Base-by-base conservation (phyloP, 2,113 vertebrate species). In the Bubo bubo region DNA sequence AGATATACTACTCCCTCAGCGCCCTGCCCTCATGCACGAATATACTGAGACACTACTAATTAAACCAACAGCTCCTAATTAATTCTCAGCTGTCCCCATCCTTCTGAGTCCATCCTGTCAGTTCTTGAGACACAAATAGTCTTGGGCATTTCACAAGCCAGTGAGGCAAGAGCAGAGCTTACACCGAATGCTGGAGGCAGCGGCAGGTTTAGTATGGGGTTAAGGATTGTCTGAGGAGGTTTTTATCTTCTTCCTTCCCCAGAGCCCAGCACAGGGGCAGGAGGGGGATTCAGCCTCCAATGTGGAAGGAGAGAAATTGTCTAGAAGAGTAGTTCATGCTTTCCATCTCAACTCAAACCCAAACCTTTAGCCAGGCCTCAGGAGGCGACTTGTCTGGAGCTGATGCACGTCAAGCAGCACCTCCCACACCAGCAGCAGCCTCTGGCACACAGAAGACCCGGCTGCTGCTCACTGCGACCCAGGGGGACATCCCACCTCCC, bases 1-100 rank as follows among this genome's bases (percentile, higher is more conserved):
- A 74, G 62, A 68, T 8, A 63, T 2, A 6, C 59, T 83, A 13
- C 34, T 91, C 63, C 75, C 79, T 77, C 3, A 2, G 76, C 2
- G 0, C 30, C 53, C 71, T 53, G 60, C 47, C 60, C 53, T 47
- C 34, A 0, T 28, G 63, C 26, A n/a, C 3, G 0, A 73, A 80
- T 75, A 55, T 10, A 89, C 28, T 15, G 55, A 77, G 63, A 86
- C 55, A 37, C 23, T 43, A 28, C 37, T 93, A 95, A 96, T 97
- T 95, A 97, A 96, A 93, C 75, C 90, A 93, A 58, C 59, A 90
- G 53, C 75, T 96, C 73, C 90, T 94, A 88, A 95, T 93, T 93
- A 96, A 88, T 67, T 86, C 85, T 94, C 86, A 94, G 92, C 72
- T 96, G 72, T 90, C 90, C 88, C 56, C 59, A 91, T 88, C 82